Evolutionary conservation across 2,888 invertebrate species (phyloP), one percentile per base, ranked within the genome.

Genomic region (Amphimallon solstitiale): DNA sequence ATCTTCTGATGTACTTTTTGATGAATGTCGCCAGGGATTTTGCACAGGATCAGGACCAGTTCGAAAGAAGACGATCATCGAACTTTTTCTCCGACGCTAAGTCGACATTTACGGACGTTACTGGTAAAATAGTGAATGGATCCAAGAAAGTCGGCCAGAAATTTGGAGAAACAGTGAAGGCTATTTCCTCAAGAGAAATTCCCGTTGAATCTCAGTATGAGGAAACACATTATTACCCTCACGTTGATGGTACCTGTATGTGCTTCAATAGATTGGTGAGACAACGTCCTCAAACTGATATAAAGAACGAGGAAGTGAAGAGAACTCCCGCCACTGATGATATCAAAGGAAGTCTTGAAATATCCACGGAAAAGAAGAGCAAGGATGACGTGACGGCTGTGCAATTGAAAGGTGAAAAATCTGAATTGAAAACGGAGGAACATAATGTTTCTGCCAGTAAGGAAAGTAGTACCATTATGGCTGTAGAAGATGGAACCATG

Each of bases 161-260:
- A 29, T 34, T 65, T 7, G 61, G 51, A 37, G 61, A 65, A 2
- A 7, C 45, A 1, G 19, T 37, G 0, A 62, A 62, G 5, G 21
- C 38, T 14, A 14, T 62, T 14, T 10, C 37, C 6, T 4, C 45
- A 2, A 52, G 64, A 45, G 65, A 45, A 7, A 43, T 17, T 29
- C 38, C 46, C 3, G 38, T 38, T 0, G 43, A 46, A 2, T n/a
- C 46, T 1, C 56, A 40, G n/a, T 52, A 63, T 15, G 46, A 63
- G 15, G 63, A 62, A 14, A 37, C 34, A 10, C 66, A 63, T 35
- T 56, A 37, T 19, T 62, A 62, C n/a, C 66, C 66, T 9, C 63
- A 63, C 19, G 35, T 63, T 6, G 66, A 62, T 23, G 66, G 66
- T 5, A 63, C 66, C 12, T 66, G 66, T 34, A 66, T 66, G 66